Base-by-base conservation (phyloP, 2,113 vertebrate genomes). In the Passer domesticus region DNA sequence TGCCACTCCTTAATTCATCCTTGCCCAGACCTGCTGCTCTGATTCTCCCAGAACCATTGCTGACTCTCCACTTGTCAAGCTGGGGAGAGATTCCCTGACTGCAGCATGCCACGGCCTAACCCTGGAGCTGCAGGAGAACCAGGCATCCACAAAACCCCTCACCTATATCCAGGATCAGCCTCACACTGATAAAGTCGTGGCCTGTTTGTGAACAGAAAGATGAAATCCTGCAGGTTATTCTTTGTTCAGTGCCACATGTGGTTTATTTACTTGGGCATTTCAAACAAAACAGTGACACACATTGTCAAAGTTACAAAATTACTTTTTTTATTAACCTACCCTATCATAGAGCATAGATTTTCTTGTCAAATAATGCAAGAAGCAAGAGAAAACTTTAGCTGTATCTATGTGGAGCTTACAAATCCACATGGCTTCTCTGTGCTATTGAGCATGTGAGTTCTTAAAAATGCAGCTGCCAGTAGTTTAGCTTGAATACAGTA, bases 261-360 rank as follows among this genome's bases (percentile, higher is more conserved):
- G 27, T 92, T 92, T 77, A 59, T 94, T 93, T 83, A 70, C 30
- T 55, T 30, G 22, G 46, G n/a, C 31, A 10, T 52, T 55, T 87
- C 64, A 88, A 88, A 92, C 68, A 95, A 60, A 84, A 78, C 92
- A 83, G 46, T 52, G 83, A 14, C 9, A 44, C 83, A 52, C 33
- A 1, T 47, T 89, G 85, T 95, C 46, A 0, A 69, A 92, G 82
- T 94, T 89, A 84, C 76, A 94, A 97, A 90, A 82, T 83, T 4
- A 66, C 60, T 73, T 70, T 91, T 93, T 97, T 97, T 94, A 96
- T 96, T 94, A 77, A 89, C 37, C 94, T 94, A 91, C 39, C 53
- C 90, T 96, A 59, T 63, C 49, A 13, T 2, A 83, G 58, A 96
- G 87, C 69, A 12, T 72, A 76, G 68, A 68, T 90, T 95, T 94